These are phyloP conservation scores for Lasioglossum calceatum DNA, from an alignment of 2,888 invertebrate genomes.

Conservation along the genomic window DNA sequence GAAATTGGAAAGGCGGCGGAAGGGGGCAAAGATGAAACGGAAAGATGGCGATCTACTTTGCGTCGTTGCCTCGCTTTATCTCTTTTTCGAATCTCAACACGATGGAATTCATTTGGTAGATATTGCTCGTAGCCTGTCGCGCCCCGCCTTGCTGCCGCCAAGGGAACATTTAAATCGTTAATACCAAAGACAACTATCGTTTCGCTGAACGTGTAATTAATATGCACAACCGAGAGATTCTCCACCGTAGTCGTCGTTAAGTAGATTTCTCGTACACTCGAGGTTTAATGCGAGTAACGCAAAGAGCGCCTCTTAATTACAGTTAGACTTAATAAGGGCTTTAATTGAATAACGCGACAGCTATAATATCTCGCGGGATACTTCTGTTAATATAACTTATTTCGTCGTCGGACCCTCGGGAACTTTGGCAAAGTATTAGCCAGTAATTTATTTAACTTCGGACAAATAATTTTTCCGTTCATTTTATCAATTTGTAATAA, in stretches of 20 bases:
- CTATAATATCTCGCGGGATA: conserved; percentile 2
- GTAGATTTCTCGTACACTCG: conserved; percentile 29
- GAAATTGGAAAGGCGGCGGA: conserved; percentile 44
- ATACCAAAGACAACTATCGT: conserved; percentile 17
- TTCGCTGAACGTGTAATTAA: conserved; percentile 25
- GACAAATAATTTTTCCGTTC: not conserved
- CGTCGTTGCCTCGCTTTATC: conserved; percentile 13
- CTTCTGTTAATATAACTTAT: conserved; percentile 2
- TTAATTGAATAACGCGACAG: conserved; percentile 29
- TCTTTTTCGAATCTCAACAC: conserved; percentile 25
- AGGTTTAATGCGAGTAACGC: conserved; percentile 26
- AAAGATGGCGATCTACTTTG: not conserved
- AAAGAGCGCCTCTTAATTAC: conserved; percentile 38
- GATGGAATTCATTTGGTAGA: conserved; percentile 12
- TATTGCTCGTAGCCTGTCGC: conserved; percentile 14
- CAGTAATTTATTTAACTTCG: not conserved
- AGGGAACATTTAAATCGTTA: conserved; percentile 17
- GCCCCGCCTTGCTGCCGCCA: not conserved
- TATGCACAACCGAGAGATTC: conserved; percentile 10
- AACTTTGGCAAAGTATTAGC: not conserved
- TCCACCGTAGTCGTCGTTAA: not conserved
- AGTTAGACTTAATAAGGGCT: conserved; percentile 31
- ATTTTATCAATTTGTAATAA: not conserved
- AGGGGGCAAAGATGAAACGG: conserved; percentile 42
- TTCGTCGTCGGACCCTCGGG: not conserved